These are phyloP conservation scores for Mycetomoellerius zeteki DNA, from an alignment of 1,140 invertebrate genomes.

Conservation along the genomic window DNA sequence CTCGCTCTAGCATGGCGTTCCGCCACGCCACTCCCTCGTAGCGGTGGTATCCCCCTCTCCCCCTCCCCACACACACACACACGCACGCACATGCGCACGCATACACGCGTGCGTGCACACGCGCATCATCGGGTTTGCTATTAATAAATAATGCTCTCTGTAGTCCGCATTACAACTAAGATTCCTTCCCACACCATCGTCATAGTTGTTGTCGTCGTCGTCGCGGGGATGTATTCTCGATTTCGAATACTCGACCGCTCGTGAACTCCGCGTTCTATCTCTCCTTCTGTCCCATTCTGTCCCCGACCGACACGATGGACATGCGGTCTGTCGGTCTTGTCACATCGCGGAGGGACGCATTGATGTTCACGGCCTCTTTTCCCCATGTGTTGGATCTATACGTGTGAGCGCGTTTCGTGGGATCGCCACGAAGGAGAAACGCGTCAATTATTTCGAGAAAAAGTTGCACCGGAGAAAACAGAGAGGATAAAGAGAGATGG, in stretches of 20 bases:
- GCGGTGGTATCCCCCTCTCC: conserved; percentile 24
- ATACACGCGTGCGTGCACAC: not conserved
- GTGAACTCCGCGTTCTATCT: conserved; percentile 46
- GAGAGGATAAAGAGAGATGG: no score
- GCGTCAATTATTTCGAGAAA: conserved; percentile 60
- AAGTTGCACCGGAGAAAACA: not conserved
- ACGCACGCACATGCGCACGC: not conserved
- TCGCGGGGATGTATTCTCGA: conserved; percentile 40
- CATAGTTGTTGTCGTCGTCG: not conserved
- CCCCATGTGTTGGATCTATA: not conserved
- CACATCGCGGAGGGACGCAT: conserved; percentile 31
- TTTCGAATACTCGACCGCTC: conserved; percentile 45
- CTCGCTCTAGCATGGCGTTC: conserved; percentile 73
- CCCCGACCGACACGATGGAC: conserved; percentile 25
- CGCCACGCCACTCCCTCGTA: conserved; percentile 71
- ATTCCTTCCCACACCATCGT: conserved; percentile 28
- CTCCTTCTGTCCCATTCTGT: conserved; percentile 15
- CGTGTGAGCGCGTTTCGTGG: conserved; percentile 27
- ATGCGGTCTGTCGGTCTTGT: conserved; percentile 32
- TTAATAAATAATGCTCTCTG: conserved; percentile 76
- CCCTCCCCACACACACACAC: not conserved
- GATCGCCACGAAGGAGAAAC: conserved; percentile 42
- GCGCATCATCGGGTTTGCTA: conserved; percentile 67
- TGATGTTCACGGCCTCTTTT: conserved; percentile 6
- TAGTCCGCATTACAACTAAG: conserved; percentile 75